Evolutionary conservation across 2,113 vertebrate species (phyloP), one percentile per base, ranked within the genome.

Genomic region (Mystacornis crossleyi): DNA sequence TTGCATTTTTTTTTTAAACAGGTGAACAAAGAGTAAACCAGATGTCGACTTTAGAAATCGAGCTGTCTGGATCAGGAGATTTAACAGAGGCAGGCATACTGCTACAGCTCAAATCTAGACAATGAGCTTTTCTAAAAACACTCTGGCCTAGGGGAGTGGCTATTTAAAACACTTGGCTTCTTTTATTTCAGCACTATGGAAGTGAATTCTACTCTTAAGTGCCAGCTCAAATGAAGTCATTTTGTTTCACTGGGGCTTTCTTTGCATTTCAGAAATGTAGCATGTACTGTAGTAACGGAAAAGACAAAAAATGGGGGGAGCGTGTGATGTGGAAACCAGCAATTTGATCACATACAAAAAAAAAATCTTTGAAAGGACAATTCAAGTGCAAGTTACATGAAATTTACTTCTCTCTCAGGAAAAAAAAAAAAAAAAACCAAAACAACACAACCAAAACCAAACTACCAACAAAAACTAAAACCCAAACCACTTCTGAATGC

Each of bases 81-180:
- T 95, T 79, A 96, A 91, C 95, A 93, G 96, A 96, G 92, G 96
- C 95, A 62, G 97, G 97, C 98, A 97, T 97, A 96, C 93, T 84
- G 97, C 95, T 88, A 97, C 95, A 96, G 97, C 98, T 84, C 95
- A 72, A 91, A 98, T 96, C 93, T 93, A 98, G 98, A 99, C 98
- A 99, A 99, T 98, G 97, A 94, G 96, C 98, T 98, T 98, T 97
- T 98, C 98, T 98, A 97, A 95, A 98, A 98, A 98, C 98, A 98
- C 97, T 98, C 85, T 48, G 98, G 97, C 98, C 97, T 97, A 83
- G 94, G 97, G 98, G 98, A 97, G 98, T 97, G 98, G 98, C 97
- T 98, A 98, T 98, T 98, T 98, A 98, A 99, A 98, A 98, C 98
- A 98, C 98, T 98, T 99, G 98, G 98, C 98, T 98, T 98, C 98